Evolutionary conservation across 2,888 invertebrate species (phyloP), one percentile per base, ranked within the genome.

Genomic region (Netelia fuscicornis): DNA sequence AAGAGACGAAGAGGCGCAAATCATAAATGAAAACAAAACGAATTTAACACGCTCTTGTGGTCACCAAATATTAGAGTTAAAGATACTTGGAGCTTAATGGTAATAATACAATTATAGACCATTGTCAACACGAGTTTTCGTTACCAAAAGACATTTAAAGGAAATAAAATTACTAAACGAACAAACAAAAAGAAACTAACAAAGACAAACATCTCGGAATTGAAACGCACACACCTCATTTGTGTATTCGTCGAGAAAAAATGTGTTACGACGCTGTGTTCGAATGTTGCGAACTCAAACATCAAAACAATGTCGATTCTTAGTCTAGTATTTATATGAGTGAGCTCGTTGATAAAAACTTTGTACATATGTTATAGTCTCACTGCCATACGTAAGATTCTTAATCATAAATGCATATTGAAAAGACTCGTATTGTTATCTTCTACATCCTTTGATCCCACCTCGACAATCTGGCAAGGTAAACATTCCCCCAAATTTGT

Each of bases 311-410:
- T 60, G 23, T 72, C 52, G 58, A n/a, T 72, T 37, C 67, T 70
- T 64, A 80, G 67, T 72, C 62, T 80, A 85, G 62, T 85, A 85
- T 83, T 85, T 85, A 85, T 85, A 85, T 82, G 30, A 77, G 83
- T 85, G 82, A 83, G 85, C 74, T 74, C 23, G 76, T 80, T 76
- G 74, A 77, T 60, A 54, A 48, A 80, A 54, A 68, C 30, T 70
- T 72, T 83, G 82, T 85, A 82, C 70, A 85, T 82, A 85, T 75
- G 65, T 65, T 80, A 84, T 76, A 82, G 85, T 56, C 79, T 82
- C 85, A 85, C 85, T 85, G 85, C 85, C 85, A 82, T 85, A 85
- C 84, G 85, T 85, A 85, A 85, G 84, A 85, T 85, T 74, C 82
- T 83, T 77, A 71, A 79, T 82, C 82, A 79, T 85, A 85, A 85